These are phyloP conservation scores for Hippoglossus hippoglossus DNA, from an alignment of 2,797 vertebrate species.

Conservation along the genomic window DNA sequence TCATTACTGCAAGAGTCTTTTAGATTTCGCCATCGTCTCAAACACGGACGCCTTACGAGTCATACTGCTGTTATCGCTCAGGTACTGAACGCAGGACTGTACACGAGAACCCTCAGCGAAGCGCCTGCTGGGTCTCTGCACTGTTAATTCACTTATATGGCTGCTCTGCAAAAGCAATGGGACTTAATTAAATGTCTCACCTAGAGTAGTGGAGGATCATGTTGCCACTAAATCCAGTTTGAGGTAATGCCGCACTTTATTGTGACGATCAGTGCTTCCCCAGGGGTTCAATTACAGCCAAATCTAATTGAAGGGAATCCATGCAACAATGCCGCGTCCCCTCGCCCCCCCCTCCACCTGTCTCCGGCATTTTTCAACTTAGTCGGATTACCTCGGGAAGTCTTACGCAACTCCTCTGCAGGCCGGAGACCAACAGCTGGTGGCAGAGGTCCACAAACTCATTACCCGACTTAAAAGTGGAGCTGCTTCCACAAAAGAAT, in stretches of 20 bases:
- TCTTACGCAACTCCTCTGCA: conserved; percentile 67
- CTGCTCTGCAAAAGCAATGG: conserved; percentile 77
- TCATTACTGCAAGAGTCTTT: conserved; percentile 53
- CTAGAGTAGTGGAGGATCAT: conserved; percentile 79
- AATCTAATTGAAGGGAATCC: conserved; percentile 78
- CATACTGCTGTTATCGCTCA: conserved; percentile 52
- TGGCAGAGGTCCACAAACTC: conserved; percentile 74
- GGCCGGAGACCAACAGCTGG: conserved; percentile 67
- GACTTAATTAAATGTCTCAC: conserved; percentile 86
- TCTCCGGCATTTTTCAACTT: conserved; percentile 66
- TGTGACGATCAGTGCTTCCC: conserved; percentile 80
- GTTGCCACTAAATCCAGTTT: conserved; percentile 85
- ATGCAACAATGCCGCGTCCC: conserved; percentile 60
- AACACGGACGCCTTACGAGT: conserved; percentile 33
- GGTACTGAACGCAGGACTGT: conserved; percentile 37
- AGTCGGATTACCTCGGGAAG: conserved; percentile 76
- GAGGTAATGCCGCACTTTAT: conserved; percentile 84
- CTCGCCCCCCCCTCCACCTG: conserved; percentile 25
- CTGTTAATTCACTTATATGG: conserved; percentile 78
- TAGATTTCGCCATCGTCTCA: conserved; percentile 22
- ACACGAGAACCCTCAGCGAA: conserved; percentile 43
- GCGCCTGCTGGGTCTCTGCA: conserved; percentile 67
- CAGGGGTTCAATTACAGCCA: conserved; percentile 75
- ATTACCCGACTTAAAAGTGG: conserved; percentile 66
- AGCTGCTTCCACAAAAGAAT: conserved; percentile 63